phyloP scores from a whole-genome alignment of 2,888 invertebrate species.

The Peribatodes rhomboidaria region DNA sequence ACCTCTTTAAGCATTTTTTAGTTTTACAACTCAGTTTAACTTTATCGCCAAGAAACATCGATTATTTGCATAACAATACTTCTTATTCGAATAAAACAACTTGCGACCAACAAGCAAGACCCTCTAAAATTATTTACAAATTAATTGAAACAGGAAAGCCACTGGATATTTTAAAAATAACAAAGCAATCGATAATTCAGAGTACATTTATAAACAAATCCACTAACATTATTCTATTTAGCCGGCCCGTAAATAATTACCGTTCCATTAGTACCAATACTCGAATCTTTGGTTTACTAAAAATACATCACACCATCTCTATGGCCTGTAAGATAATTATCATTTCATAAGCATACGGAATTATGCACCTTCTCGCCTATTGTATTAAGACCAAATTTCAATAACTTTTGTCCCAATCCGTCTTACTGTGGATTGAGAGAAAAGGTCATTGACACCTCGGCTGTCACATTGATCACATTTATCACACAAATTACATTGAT shows the following conservation, averaged over 20 bases:
- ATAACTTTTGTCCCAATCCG: no score
- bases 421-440: no score
- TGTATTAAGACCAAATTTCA: no score
- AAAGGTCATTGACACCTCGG: no score
- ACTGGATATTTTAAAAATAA: neutral
- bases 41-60: no score
- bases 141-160: neutral
- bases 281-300: conserved; percentile 70
- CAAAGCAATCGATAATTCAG: conserved; percentile 1
- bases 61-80: no score
- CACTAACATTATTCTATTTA: neutral
- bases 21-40: no score
- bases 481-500: no score
- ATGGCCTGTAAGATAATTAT: conserved; percentile 45
- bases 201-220: neutral
- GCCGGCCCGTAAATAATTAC: conserved; percentile 1
- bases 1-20: no score
- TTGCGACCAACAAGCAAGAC: no score
- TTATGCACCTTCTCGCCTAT: conserved; percentile 1
- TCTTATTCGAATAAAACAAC: no score
- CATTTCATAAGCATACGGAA: neutral
- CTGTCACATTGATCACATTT: no score
- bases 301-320: conserved; percentile 56
- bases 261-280: conserved; percentile 51
- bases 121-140: neutral